Evolutionary conservation across 2,797 vertebrate species (phyloP).

Genomic region (Hydrocynus forskahlii): DNA sequence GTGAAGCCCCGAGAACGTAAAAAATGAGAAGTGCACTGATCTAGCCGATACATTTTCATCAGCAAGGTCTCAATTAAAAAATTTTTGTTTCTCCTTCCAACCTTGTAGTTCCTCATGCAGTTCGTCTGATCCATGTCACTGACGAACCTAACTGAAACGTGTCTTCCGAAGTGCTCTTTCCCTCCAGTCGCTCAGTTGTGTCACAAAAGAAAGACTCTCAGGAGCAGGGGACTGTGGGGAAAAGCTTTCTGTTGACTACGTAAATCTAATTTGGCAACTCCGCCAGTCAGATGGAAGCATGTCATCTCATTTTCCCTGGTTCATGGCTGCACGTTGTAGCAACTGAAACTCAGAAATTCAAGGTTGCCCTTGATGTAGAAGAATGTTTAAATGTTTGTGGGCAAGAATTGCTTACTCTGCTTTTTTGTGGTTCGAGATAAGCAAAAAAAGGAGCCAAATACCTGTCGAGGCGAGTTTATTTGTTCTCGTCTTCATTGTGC

Average conservation of each 20-base stretch:
- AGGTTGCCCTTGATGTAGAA: constrained; percentile 51
- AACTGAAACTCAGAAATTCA: constrained; percentile 32
- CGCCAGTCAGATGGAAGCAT: constrained; percentile 46
- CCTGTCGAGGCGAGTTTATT: constrained; percentile 36
- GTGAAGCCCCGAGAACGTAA: background rate
- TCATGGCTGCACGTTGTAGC: background rate
- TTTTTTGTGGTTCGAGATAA: constrained; percentile 62
- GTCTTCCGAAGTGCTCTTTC: background rate
- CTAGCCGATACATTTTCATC: constrained; percentile 15
- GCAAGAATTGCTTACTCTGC: constrained; percentile 52
- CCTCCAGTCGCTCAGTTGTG: constrained; percentile 1
- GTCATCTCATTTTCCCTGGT: constrained; percentile 44
- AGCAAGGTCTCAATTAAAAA: constrained; percentile 6
- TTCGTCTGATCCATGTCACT: constrained; percentile 59
- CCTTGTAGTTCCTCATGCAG: constrained; percentile 53
- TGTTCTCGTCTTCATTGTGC: background rate
- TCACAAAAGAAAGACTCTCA: constrained; percentile 51
- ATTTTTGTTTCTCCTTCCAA: background rate
- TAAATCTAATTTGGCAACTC: constrained; percentile 61
- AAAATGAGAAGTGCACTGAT: background rate
- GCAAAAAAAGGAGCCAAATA: constrained; percentile 34
- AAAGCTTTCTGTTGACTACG: constrained; percentile 60
- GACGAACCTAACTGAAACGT: constrained; percentile 65
- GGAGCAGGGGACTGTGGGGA: constrained; percentile 60
- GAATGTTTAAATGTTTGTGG: constrained; percentile 42